Base-by-base conservation (phyloP, 2,113 vertebrate species). In the Cricetomys ansorgei region DNA sequence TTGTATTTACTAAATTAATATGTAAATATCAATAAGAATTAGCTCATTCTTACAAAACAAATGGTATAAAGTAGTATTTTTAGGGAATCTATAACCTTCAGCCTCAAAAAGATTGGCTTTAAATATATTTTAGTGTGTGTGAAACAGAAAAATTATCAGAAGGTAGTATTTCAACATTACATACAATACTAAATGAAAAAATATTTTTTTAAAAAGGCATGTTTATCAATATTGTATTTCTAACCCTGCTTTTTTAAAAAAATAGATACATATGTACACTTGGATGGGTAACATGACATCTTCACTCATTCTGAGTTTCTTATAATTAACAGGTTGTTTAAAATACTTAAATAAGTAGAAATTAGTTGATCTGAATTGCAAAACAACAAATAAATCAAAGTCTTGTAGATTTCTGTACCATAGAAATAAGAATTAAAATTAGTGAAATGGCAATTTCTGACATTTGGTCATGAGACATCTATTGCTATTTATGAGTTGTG, bases 111-210 rank as follows among this genome's bases (percentile, higher is more conserved):
- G 81, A 86, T 53, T 94, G 70, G 91, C 55, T 92, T 96, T 91
- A 94, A n/a, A 77, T 94, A 45, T 86, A 94, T 92, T 94, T 96
- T 80, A 95, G 73, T 76, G 0, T 0, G 45, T 88, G 75, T 98
- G 80, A 95, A 97, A 98, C 96, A 98, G 93, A 97, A 98, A 96
- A 96, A 96, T 98, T 94, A 94, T 88, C 91, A 97, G 93, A 98
- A 98, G 98, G 98, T 94, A 97, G 97, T 83, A 97, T 83, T 97
- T 89, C 87, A 97, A 98, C 95, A 95, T 96, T 96, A 98, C 79
- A 93, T 96, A 97, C 94, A 98, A 97, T 97, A 98, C 95, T 98
- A 97, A 91, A 97, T 98, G 97, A 95, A 97, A 96, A 96, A 40
- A 92, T 86, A 86, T 86, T 59, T 96, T 90, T 93, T 96, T 40